Evolutionary conservation across 1,140 invertebrate species (phyloP), one percentile per base, ranked within the genome.

Genomic region (Platyscapa corneri): DNA sequence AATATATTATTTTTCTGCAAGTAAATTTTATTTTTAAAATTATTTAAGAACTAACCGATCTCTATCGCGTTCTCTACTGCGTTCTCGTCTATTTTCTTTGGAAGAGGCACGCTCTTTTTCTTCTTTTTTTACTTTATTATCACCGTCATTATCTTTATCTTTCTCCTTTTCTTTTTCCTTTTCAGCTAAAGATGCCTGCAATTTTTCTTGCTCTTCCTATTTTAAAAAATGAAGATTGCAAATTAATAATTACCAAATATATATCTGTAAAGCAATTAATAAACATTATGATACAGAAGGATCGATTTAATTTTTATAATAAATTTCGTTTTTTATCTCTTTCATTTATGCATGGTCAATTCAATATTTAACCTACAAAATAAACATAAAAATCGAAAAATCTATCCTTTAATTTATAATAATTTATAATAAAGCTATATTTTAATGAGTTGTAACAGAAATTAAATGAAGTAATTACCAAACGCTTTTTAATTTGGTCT

Each of bases 401-500:
- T 46, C 5, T 46, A 53, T 53, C n/a, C n/a, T n/a, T n/a, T n/a
- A n/a, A n/a, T n/a, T n/a, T n/a, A n/a, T n/a, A n/a, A n/a, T n/a
- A n/a, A n/a, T n/a, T n/a, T n/a, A n/a, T n/a, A n/a, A n/a, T n/a
- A n/a, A n/a, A n/a, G n/a, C n/a, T n/a, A n/a, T n/a, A n/a, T n/a
- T n/a, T n/a, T 27, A 60, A 1, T 27, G 10, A 5, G 10, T 5
- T 60, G 6, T 27, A 23, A 27, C 5, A 27, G 2, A 60, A 67
- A 74, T 46, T 49, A 74, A 60, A 82, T 37, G 85, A 18, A 83
- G 56, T 90, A 90, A 90, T 93, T 94, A 96, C 95, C 95, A 96
- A 94, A 91, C 95, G 94, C 90, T 97, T 97, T 91, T 98, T 97
- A 85, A 99, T 97, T 92, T 99, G 98, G 92, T 99, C 98, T 93